phyloP scores from a whole-genome alignment of 2,888 invertebrate species.

The Dorcus hopei region DNA sequence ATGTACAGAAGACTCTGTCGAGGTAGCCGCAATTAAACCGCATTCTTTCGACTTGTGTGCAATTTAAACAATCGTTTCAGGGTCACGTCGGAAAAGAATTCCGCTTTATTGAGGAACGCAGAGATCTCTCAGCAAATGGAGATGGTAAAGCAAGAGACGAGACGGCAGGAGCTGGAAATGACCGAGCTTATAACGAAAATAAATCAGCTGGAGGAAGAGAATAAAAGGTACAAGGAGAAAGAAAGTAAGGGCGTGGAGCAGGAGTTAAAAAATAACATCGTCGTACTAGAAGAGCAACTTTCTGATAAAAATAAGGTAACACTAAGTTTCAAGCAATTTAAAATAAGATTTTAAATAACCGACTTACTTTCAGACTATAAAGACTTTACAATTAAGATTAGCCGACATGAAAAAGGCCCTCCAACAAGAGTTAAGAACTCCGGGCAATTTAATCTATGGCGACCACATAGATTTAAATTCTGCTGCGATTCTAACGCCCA shows the following conservation, averaged over 20 bases:
- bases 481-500: slow-evolving; percentile 64
- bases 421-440: slow-evolving; percentile 73
- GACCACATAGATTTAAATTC: slow-evolving; percentile 51
- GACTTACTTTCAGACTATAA: slow-evolving; percentile 66
- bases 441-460: slow-evolving; percentile 53
- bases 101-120: slow-evolving; percentile 72
- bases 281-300: slow-evolving; percentile 60
- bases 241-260: slow-evolving; percentile 51
- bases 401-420: slow-evolving; percentile 89
- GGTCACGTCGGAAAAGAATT: slow-evolving; percentile 73
- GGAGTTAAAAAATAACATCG: slow-evolving; percentile 51
- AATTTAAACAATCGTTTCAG: slow-evolving; percentile 38
- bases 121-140: slow-evolving; percentile 80
- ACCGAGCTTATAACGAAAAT: slow-evolving; percentile 59
- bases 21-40: slow-evolving; percentile 32
- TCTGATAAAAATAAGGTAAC: slow-evolving; percentile 62
- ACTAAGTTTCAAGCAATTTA: too few species aligned
- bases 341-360: slow-evolving; percentile 1
- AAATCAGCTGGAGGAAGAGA: slow-evolving; percentile 53
- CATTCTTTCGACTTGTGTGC: slow-evolving; percentile 18
- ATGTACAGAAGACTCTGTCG: slow-evolving; percentile 47
- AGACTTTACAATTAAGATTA: slow-evolving; percentile 82
- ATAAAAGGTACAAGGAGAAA: slow-evolving; percentile 40
- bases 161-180: slow-evolving; percentile 65
- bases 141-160: slow-evolving; percentile 69